Evolutionary conservation across 2,797 vertebrate genomes (phyloP).

Genomic region (Dendrocincla tyrannina): DNA sequence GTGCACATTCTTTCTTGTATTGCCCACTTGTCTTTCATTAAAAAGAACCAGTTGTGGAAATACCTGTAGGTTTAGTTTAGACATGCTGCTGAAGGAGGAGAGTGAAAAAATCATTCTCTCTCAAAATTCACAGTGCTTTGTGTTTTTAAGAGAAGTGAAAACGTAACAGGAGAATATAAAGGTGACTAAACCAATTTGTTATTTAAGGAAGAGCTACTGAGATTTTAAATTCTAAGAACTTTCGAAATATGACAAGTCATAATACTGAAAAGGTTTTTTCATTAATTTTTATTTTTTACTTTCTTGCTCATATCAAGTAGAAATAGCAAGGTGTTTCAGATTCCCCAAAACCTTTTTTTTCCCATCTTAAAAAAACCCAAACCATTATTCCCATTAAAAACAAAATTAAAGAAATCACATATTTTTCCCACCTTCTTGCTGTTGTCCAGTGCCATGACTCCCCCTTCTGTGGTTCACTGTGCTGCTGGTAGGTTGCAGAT

Average conservation of each 20-base stretch:
- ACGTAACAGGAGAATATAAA: background rate
- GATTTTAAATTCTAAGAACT: background rate
- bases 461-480: fast-evolving
- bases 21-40: background rate
- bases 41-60: background rate
- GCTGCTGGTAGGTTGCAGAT: background rate
- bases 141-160: background rate
- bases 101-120: background rate
- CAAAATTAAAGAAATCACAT: background rate
- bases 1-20: background rate
- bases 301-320: background rate
- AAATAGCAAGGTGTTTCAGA: background rate
- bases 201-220: background rate
- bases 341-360: background rate
- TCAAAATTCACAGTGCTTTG: background rate
- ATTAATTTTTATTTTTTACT: background rate
- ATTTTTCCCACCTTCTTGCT: background rate
- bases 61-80: background rate
- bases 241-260: background rate
- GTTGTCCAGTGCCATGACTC: background rate
- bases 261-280: background rate
- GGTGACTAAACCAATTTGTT: background rate
- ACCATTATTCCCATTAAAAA: background rate
- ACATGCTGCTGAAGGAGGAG: background rate
- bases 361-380: background rate